Conservation (phyloP, 2,888 invertebrate species). For the Cataglyphis livida region DNA sequence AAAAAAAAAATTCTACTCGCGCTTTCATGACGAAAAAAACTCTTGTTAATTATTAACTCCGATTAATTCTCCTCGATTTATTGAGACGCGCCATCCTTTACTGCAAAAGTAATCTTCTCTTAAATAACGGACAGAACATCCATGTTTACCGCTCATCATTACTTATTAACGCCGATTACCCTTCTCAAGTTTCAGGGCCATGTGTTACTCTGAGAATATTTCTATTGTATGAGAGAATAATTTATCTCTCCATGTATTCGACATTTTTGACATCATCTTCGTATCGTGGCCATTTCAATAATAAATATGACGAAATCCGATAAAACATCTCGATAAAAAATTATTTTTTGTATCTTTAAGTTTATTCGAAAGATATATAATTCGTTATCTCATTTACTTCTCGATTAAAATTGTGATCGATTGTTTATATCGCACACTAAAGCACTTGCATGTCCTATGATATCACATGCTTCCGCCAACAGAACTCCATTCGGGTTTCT, state of each 20-base stretch:
- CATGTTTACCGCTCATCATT: slow-evolving; percentile 13
- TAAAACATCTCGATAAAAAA: background rate
- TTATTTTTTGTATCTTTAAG: background rate
- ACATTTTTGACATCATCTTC: background rate
- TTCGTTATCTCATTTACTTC: background rate
- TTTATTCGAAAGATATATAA: background rate
- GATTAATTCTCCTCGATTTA: background rate
- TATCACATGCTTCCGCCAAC: background rate
- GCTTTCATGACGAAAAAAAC: background rate
- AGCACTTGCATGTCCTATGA: background rate
- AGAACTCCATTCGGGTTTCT: background rate
- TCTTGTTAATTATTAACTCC: background rate
- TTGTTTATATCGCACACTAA: background rate
- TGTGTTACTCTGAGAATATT: slow-evolving; percentile 9
- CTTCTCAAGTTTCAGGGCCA: background rate
- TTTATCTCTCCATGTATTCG: background rate
- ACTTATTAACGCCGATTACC: slow-evolving; percentile 24
- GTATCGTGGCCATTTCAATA: background rate
- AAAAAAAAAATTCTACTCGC: slow-evolving; percentile 16
- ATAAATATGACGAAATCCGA: background rate
- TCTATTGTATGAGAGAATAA: slow-evolving; percentile 13
- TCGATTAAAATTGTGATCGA: background rate
- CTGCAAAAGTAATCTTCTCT: slow-evolving; percentile 40
- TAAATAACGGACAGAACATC: slow-evolving; percentile 22
- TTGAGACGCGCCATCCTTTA: background rate